phyloP scores from a whole-genome alignment of 2,797 vertebrate genomes.

The Centroberyx gerrardi region DNA sequence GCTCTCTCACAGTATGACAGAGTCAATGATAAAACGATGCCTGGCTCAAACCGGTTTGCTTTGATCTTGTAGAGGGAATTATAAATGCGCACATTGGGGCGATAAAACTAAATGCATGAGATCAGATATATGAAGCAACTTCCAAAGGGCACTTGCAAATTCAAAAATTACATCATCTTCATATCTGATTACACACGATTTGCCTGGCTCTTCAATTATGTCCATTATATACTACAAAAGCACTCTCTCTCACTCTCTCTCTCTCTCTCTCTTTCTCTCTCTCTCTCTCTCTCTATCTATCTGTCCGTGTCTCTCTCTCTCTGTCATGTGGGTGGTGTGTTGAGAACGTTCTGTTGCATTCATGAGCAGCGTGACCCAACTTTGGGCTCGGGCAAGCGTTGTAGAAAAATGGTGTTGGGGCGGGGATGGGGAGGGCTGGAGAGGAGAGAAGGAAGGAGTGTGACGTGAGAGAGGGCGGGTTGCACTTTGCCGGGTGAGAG shows the following conservation, averaged over 20 bases:
- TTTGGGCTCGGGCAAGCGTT: background rate
- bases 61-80: slow-evolving; percentile 61
- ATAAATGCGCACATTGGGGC: slow-evolving; percentile 43
- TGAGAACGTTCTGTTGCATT: slow-evolving; percentile 35
- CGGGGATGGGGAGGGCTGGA: slow-evolving; percentile 17
- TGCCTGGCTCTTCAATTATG: slow-evolving; percentile 30
- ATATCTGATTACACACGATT: slow-evolving; percentile 20
- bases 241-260: slow-evolving; percentile 21
- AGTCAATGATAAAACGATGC: slow-evolving; percentile 57
- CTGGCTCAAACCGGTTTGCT: slow-evolving; percentile 44
- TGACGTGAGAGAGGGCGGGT: slow-evolving; percentile 36
- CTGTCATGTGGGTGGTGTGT: slow-evolving; percentile 9
- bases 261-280: slow-evolving; percentile 21
- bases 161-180: slow-evolving; percentile 32
- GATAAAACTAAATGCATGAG: slow-evolving; percentile 48
- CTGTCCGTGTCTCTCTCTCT: slow-evolving; percentile 14
- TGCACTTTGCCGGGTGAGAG: slow-evolving; percentile 63
- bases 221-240: slow-evolving; percentile 13
- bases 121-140: slow-evolving; percentile 37
- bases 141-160: slow-evolving; percentile 19
- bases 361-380: slow-evolving; percentile 16
- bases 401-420: slow-evolving; percentile 8
- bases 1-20: slow-evolving; percentile 60
- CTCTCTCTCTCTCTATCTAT: slow-evolving; percentile 11
- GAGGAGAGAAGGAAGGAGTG: slow-evolving; percentile 16